Conservation (phyloP, 2,888 invertebrate species). For the Stenodera caucasica region DNA sequence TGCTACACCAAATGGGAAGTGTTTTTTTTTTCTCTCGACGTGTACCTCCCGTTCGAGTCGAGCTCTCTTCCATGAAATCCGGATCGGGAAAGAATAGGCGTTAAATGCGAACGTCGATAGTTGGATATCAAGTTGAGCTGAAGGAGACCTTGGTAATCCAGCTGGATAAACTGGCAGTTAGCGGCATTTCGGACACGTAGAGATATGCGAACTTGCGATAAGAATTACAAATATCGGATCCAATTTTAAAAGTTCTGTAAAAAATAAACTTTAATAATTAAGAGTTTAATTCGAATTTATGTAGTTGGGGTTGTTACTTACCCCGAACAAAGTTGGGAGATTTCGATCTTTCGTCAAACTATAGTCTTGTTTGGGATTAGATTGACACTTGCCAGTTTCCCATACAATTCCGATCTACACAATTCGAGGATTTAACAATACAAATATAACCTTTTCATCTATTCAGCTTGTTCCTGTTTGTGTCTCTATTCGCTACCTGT, state of each 20-base stretch:
- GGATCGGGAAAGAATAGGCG: background rate
- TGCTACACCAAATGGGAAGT: too few relatives aligned
- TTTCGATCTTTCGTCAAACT: background rate
- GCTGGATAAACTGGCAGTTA: constrained; percentile 28
- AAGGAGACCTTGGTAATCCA: constrained; percentile 25
- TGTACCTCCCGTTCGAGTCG: background rate
- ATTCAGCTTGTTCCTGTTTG: background rate
- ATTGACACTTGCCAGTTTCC: constrained; percentile 9
- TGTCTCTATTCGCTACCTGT: background rate
- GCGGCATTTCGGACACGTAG: constrained; percentile 20
- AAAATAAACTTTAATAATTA: constrained; percentile 9
- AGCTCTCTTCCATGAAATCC: background rate
- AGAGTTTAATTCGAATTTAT: background rate
- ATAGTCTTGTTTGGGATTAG: background rate
- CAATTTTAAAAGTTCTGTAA: background rate
- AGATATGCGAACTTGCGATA: constrained; percentile 20
- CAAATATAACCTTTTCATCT: constrained; percentile 2
- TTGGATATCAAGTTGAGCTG: background rate
- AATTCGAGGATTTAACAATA: background rate
- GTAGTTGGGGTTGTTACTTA: too few relatives aligned
- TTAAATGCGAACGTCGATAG: background rate
- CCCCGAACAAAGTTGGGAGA: too few relatives aligned
- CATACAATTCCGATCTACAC: background rate
- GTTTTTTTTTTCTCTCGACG: too few relatives aligned
- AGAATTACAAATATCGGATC: constrained; percentile 25